Percentiles rank a stretch among this genome's conserved stretches.
Conservation (phyloP, 2,888 invertebrate genomes). For the Graphium colonna region DNA sequence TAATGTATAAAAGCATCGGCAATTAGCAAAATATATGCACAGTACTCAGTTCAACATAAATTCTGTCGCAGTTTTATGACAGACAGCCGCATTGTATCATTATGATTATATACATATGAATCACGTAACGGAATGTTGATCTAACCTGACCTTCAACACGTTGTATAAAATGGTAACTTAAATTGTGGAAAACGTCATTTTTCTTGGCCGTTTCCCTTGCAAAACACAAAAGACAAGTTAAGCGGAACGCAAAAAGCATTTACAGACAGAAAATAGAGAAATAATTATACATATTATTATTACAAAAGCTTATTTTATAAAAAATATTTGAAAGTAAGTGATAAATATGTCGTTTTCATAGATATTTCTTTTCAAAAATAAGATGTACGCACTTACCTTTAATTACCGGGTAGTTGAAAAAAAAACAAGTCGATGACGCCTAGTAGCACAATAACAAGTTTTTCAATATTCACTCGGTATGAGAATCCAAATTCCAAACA, state of each 20-base stretch:
- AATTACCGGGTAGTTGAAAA: constrained; percentile 2
- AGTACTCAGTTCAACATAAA: too few relatives aligned
- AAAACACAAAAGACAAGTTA: background rate
- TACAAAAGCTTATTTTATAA: too few relatives aligned
- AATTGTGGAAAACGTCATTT: background rate
- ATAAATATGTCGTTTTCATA: background rate
- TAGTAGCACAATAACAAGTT: background rate
- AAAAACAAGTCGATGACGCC: background rate
- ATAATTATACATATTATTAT: too few relatives aligned
- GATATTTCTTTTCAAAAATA: background rate
- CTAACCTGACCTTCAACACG: constrained; percentile 21
- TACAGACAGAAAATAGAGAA: too few relatives aligned
- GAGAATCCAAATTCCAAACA: background rate
- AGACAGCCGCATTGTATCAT: constrained; percentile 32
- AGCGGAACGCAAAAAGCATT: background rate
- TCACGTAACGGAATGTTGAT: constrained; percentile 38
- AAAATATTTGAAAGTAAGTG: too few relatives aligned
- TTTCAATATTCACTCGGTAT: background rate
- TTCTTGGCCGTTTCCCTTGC: background rate
- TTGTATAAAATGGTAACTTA: constrained; percentile 4
- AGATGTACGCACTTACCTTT: constrained; percentile 10
- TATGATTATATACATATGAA: constrained; percentile 37
- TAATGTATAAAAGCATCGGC: too few relatives aligned
- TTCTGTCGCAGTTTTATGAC: constrained; percentile 22
- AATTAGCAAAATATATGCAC: too few relatives aligned